Percentiles rank a stretch among this genome's conserved stretches.
Evolutionary conservation across 2,797 vertebrate species (phyloP).

Genomic region (Sorex maritimensis): DNA sequence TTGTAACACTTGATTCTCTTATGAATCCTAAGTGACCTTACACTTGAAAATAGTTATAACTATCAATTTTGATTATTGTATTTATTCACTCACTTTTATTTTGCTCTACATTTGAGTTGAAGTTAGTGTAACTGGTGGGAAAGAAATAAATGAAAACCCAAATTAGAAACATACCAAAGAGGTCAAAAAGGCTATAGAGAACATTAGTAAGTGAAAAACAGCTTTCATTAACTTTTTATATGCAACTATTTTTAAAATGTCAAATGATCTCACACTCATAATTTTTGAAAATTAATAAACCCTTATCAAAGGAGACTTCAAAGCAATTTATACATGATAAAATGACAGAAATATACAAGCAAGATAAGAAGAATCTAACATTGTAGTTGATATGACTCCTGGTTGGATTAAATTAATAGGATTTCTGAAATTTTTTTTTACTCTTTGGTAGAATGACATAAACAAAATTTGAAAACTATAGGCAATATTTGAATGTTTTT

Average conservation of each 20-base stretch:
- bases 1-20: neutral
- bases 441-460: slow-evolving; percentile 32
- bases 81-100: neutral
- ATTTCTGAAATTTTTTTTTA: slow-evolving; percentile 9
- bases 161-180: slow-evolving; percentile 21
- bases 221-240: neutral
- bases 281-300: slow-evolving; percentile 37
- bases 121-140: slow-evolving; percentile 7
- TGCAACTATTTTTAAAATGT: neutral
- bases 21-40: neutral
- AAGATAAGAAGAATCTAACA: neutral
- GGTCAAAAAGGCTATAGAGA: neutral
- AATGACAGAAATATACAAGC: neutral
- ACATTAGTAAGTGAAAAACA: neutral
- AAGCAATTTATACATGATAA: neutral
- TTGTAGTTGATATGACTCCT: neutral
- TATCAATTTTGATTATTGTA: slow-evolving; percentile 57
- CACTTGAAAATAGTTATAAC: neutral
- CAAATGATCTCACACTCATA: neutral
- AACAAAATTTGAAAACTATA: neutral
- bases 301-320: slow-evolving; percentile 47
- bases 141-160: slow-evolving; percentile 27
- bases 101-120: neutral
- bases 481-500: slow-evolving; percentile 17
- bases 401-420: slow-evolving; percentile 1